Base-by-base conservation (phyloP, 2,797 vertebrate genomes). In the Salmo trutta region DNA sequence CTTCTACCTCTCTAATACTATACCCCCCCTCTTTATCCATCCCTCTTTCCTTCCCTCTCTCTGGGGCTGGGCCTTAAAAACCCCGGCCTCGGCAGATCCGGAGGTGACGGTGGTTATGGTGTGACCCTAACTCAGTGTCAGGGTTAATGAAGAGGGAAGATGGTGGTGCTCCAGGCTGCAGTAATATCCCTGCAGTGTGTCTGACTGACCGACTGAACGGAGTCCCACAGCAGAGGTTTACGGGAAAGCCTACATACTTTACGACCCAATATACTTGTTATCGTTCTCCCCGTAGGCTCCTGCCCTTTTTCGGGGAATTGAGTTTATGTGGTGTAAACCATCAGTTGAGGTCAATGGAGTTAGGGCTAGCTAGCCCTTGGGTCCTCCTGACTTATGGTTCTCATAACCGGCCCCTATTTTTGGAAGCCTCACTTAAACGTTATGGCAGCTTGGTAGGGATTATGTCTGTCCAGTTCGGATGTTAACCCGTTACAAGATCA, bases 201-300 rank as follows among this genome's bases (percentile, higher is more conserved):
- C 41, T 10, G 41, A 12, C 41, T 10, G 41, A 47, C 8, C 12
- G 21, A 24, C 59, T 62, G 59, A 62, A 24, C 3, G 21, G 59
- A 77, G 29, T 73, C 76, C 71, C 64, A 41, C 29, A 41, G 41
- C 51, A 51, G 27, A 33, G 81, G 31, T 82, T 64, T 69, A 72
- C 62, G 21, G 21, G 54, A 81, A 83, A 51, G 53, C 41, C 77
- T 79, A 29, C 27, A 8, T 76, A 56, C 66, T 88, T 92, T 86
- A 91, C 82, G 87, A 84, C 65, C 79, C 85, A 85, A 88, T 91
- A 86, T 78, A 86, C 71, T 81, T 79, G 83, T 79, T 83, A 85
- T 86, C 69, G 74, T 29, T 81, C 80, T 88, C 71, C 75, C 73
- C n/a, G 53, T 19, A 56, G 74, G 71, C 19, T 5, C 17, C 4